These are phyloP conservation scores for Arctopsyche grandis DNA, from an alignment of 1,140 invertebrate genomes.

Conservation along the genomic window DNA sequence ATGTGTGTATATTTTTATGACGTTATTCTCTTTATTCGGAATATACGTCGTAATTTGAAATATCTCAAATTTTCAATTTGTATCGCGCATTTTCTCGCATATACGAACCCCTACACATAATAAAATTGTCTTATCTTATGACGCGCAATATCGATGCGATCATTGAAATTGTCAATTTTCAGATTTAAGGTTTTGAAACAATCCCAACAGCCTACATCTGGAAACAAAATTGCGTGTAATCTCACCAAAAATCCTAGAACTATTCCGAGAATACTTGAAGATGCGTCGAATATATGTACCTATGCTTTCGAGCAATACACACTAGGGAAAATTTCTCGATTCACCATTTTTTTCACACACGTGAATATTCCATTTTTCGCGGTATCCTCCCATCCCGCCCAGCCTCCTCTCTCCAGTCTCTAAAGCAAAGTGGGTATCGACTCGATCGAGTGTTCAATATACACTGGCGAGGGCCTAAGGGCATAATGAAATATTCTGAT, in stretches of 20 bases:
- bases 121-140: neutral
- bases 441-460: slow-evolving; percentile 29
- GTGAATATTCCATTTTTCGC: neutral
- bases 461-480: slow-evolving; percentile 22
- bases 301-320: too few species aligned
- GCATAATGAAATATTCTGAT: slow-evolving; percentile 31
- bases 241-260: neutral
- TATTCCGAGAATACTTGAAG: neutral
- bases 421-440: slow-evolving; percentile 9
- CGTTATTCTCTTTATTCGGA: too few species aligned
- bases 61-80: too few species aligned
- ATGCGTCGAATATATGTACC: neutral
- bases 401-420: neutral
- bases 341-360: neutral
- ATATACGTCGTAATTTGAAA: too few species aligned
- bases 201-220: neutral
- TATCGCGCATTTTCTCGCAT: too few species aligned
- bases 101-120: too few species aligned
- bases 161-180: slow-evolving; percentile 26
- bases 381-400: neutral
- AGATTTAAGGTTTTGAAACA: slow-evolving; percentile 17
- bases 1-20: too few species aligned
- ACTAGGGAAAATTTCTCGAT: neutral
- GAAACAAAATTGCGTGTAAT: slow-evolving; percentile 26
- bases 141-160: slow-evolving; percentile 9